phyloP scores from a whole-genome alignment of 2,888 invertebrate genomes.

The Melanostoma scalare region DNA sequence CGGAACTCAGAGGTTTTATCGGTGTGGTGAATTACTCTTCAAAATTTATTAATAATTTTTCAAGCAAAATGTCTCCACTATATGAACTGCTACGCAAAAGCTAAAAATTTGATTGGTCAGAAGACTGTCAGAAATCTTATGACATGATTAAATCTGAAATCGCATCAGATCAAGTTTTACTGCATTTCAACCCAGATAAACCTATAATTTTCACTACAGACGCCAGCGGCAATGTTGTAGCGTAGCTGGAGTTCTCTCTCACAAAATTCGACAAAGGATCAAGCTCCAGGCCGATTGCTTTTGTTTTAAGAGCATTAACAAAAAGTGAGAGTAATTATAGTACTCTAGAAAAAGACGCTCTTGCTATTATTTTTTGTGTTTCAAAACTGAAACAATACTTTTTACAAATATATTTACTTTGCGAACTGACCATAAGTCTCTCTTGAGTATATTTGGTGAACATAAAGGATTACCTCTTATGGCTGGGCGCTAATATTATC shows the following conservation, averaged over 20 bases:
- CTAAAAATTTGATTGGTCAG: constrained; percentile 17
- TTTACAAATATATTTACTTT: constrained; percentile 56
- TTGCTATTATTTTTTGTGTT: constrained; percentile 55
- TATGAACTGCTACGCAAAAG: constrained; percentile 22
- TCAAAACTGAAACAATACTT: constrained; percentile 65
- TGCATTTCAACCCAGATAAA: constrained; percentile 29
- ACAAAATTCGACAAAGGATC: constrained; percentile 8
- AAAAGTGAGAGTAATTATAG: constrained; percentile 32
- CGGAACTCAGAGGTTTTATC: constrained; percentile 75
- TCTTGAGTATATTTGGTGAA: constrained; percentile 1
- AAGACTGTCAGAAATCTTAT: constrained; percentile 28
- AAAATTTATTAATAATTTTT: constrained; percentile 5
- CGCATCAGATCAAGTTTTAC: constrained; percentile 31
- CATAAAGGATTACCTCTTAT: constrained; percentile 4
- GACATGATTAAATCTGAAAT: constrained; percentile 12
- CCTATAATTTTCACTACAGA: constrained; percentile 41
- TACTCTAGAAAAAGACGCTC: constrained; percentile 32
- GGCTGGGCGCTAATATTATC: constrained; percentile 4
- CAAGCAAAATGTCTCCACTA: constrained; percentile 18
- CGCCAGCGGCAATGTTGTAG: constrained; percentile 31
- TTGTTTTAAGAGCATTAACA: constrained; percentile 34
- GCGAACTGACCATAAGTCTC: constrained; percentile 47
- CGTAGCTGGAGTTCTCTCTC: constrained; percentile 42
- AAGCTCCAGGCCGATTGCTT: constrained; percentile 21
- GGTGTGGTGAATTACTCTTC: constrained; percentile 63